Base-by-base conservation (phyloP, 2,797 vertebrate genomes). In the Acridotheres tristis region DNA sequence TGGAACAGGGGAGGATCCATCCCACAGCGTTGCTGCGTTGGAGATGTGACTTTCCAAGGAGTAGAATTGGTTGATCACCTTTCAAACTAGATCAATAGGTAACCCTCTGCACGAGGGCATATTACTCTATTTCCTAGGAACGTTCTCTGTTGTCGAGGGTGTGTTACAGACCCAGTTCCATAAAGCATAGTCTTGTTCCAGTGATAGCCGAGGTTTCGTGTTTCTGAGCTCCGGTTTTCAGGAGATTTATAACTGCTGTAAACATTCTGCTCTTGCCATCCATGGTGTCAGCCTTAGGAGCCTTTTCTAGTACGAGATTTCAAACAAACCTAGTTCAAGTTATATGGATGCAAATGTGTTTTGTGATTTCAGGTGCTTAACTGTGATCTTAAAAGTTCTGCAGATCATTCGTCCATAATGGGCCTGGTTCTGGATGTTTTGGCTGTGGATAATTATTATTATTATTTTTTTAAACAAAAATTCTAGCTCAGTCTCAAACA, bases 151-250 rank as follows among this genome's bases (percentile, higher is more conserved):
- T 94, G 61, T 94, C 85, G 65, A 88, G 90, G 94, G 94, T 85
- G 54, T 77, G 92, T 96, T 92, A 51, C 86, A 88, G 13, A 19
- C 91, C 74, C 96, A 59, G 73, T 74, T 91, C 62, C 96, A 94
- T 90, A 93, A 65, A 69, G 89, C 89, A 23, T 95, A 65, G 94
- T 97, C 90, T 97, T 82, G 97, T 97, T 93, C 72, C 75, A 89
- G 94, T 95, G 90, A 80, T 94, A 91, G 93, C 69, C 89, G 59
- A 97, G 96, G 96, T 94, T 95, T 94, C 38, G 83, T 97, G 94
- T 98, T 96, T 88, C 93, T 66, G 79, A 97, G 96, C 96, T 97
- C 97, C 95, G 13, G 47, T 97, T 98, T 97, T 97, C 93, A 94
- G 94, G 96, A 97, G 96, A 91, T 92, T 97, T 95, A 30, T 90